These are phyloP conservation scores for Oophaga sylvatica DNA, from an alignment of 2,797 vertebrate species.

Conservation along the genomic window DNA sequence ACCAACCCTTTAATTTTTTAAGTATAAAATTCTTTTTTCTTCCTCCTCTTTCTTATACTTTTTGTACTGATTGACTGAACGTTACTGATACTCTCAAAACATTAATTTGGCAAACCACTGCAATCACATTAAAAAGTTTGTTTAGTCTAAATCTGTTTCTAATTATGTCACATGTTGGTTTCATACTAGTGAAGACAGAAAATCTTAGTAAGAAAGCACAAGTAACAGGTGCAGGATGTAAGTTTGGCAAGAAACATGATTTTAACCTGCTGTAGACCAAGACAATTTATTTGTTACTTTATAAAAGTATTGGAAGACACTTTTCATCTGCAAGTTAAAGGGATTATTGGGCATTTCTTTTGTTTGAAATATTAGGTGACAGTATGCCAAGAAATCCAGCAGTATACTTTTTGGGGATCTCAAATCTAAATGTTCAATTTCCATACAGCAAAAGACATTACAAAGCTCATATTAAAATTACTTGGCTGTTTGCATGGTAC, in stretches of 20 bases:
- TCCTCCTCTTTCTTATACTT: neutral
- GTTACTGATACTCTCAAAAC: neutral
- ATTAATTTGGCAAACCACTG: neutral
- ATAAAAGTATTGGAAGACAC: neutral
- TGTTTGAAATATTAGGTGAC: neutral
- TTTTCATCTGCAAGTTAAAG: neutral
- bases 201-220: neutral
- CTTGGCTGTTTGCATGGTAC: too few relatives aligned
- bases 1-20: neutral
- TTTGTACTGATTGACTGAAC: neutral
- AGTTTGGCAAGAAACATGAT: neutral
- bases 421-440: too few relatives aligned
- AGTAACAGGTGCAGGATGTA: neutral
- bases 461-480: too few relatives aligned
- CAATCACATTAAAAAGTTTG: neutral
- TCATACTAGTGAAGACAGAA: neutral
- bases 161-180: neutral
- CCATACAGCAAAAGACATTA: too few relatives aligned
- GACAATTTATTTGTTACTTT: neutral
- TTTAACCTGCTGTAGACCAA: neutral
- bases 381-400: neutral
- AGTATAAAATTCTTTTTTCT: neutral
- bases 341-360: neutral
- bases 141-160: neutral
- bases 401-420: too few relatives aligned